phyloP scores from a whole-genome alignment of 2,797 vertebrate species.

The Oreochromis grahami region DNA sequence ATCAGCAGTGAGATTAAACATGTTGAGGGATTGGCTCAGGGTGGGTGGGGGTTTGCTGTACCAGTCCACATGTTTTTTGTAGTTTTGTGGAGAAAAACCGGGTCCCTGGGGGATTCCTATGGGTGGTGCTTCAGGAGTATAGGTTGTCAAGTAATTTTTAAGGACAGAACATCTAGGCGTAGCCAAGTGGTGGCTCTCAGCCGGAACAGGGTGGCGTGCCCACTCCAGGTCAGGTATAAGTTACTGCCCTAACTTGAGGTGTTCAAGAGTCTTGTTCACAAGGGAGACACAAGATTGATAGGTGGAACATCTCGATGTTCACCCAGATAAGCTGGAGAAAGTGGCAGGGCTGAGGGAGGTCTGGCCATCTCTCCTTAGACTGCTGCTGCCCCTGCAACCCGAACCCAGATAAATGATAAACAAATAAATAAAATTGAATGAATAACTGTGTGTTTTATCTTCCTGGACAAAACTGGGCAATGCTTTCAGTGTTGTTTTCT shows the following conservation, averaged over 20 bases:
- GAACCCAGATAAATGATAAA: background rate
- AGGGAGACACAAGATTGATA: background rate
- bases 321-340: background rate
- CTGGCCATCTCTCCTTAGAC: background rate
- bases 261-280: background rate
- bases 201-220: background rate
- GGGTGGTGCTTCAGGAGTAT: rapidly evolving
- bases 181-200: background rate
- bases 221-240: background rate
- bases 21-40: background rate
- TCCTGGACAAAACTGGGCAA: background rate
- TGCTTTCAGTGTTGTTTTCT: background rate
- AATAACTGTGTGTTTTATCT: background rate
- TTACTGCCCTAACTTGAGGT: background rate
- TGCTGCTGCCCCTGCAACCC: background rate
- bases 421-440: background rate
- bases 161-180: background rate
- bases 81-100: background rate
- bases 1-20: background rate
- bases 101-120: background rate
- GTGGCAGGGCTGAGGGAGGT: too few species aligned
- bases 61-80: background rate
- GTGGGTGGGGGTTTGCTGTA: background rate
- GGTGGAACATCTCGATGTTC: background rate
- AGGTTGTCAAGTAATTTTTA: background rate